Base-by-base conservation (phyloP, 2,113 vertebrate species). In the Dunckerocampus dactyliophorus region DNA sequence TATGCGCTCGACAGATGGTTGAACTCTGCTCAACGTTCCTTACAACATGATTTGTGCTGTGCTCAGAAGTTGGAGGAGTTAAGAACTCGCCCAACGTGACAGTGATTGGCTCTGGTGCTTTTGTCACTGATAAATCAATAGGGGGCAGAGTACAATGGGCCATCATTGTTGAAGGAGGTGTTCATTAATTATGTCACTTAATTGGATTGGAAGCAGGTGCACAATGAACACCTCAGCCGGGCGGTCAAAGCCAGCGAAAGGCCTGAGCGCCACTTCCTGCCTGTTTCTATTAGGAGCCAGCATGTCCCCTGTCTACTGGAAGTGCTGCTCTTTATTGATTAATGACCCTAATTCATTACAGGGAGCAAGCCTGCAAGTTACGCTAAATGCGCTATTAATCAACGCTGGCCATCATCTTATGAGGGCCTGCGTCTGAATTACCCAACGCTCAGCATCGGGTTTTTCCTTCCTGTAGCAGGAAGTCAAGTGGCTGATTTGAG, bases 341-440 rank as follows among this genome's bases (percentile, higher is more conserved):
- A 99, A 99, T 98, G 95, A 93, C 94, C 91, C 95, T 98, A 94
- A 98, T 99, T 97, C 97, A 98, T 98, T 95, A 96, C 91, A 80
- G 88, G 93, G 93, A 92, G 91, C 90, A 94, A 92, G 92, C 93
- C 93, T 93, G 93, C 93, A 92, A 94, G 93, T 96, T 91, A 91
- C 90, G 92, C 94, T 97, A 96, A 98, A 97, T 88, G 93, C 96
- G 93, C 94, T 91, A 99, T 99, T 97, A 98, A 98, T 98, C 96
- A 98, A 95, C 93, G 95, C 94, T 93, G 72, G 54, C 92, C 92
- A 92, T 96, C 95, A 94, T 93, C 94, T 95, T 96, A 96, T 94
- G 92, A 94, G 91, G 91, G 92, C 91, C 80, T 87, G 88, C 88
- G 81, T 87, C 87, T 86, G 81, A 90, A 93, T 92, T 92, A 89